Evolutionary conservation across 2,113 vertebrate species (phyloP), one percentile per base, ranked within the genome.

Genomic region (Grammomys dolichurus): DNA sequence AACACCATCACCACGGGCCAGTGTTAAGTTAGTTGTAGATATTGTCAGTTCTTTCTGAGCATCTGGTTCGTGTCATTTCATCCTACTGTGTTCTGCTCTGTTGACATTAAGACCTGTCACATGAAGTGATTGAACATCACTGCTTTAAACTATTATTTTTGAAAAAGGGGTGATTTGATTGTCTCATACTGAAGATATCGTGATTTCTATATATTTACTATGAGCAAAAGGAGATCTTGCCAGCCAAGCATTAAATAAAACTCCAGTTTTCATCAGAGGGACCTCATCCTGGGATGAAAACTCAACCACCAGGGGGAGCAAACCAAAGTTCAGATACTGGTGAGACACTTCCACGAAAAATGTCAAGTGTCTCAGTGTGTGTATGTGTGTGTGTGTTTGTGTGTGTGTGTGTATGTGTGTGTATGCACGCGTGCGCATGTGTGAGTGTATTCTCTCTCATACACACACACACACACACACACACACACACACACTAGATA

Each of bases 1-100:
- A 93, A 95, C 96, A 96, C 93, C 91, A 94, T 75, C n/a, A 94
- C 89, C 63, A 12, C 84, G 89, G 92, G 54, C 78, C 94, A n/a
- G 82, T 67, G 56, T 89, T 96, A 92, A 94, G 85, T 89, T 95
- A 94, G 91, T 76, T 54, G 85, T 93, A 90, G 89, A 87, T 40
- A 65, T 87, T 87, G 69, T 96, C 82, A 72, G 16, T 78, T 93
- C 73, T 93, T 94, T 95, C 93, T 43, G 82, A 75, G 36, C 48
- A 97, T 91, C 91, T 78, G 7, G 58, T 93, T 75, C 31, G 65
- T 85, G 72, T 93, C 75, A 54, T 89, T 95, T 93, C 69, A 48
- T 78, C 36, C 48, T 65, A 65, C 26, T 24, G 63, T 82, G n/a
- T 90, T 94, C 77, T 93, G 54, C n/a, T 89, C 26, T 96, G 91